These are phyloP conservation scores for mouse (Mus musculus) DNA, from an alignment of 2,113 vertebrate genomes.

Conservation along the genomic window GRCm39 chr17:68041501-68042000, in stretches of 20 bases:
- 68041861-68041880: not conserved
- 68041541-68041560: not conserved
- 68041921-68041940: not conserved
- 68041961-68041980: not conserved
- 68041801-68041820: not conserved
- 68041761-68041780: not conserved
- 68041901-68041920: not conserved
- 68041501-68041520: not conserved
- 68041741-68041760: not conserved
- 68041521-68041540: too few species aligned
- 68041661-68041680: not conserved
- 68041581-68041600: accelerated
- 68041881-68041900: not conserved
- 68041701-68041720: not conserved
- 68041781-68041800: accelerated
- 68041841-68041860: not conserved
- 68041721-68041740: not conserved
- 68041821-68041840: not conserved
- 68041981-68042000: not conserved
- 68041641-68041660: not conserved
- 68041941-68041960: not conserved
- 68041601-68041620: not conserved
- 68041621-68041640: not conserved
- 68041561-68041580: not conserved
- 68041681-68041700: not conserved